Conservation (phyloP, 2,797 vertebrate species). For the Crenichthys baileyi region DNA sequence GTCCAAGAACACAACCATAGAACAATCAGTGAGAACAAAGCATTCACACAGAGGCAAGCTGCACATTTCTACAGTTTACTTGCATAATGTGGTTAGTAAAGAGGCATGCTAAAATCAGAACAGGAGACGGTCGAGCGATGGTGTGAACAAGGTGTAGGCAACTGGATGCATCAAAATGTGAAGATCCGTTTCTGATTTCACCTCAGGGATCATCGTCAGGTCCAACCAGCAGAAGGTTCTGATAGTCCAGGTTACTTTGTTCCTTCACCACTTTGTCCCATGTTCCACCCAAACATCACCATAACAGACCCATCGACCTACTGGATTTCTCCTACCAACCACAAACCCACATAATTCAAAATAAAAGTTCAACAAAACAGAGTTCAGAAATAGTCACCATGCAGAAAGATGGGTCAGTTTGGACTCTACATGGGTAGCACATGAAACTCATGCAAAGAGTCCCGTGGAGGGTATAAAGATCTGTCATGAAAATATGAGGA, state of each 20-base stretch:
- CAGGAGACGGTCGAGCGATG: neutral
- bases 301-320: neutral
- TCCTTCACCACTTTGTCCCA: neutral
- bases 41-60: slow-evolving; percentile 28
- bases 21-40: slow-evolving; percentile 10
- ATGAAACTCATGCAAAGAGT: too few relatives aligned
- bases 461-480: too few relatives aligned
- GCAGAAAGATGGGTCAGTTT: too few relatives aligned
- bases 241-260: neutral
- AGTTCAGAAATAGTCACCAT: too few relatives aligned
- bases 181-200: neutral
- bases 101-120: slow-evolving; percentile 69
- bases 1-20: neutral
- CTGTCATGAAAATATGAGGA: too few relatives aligned
- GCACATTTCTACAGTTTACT: neutral
- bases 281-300: neutral
- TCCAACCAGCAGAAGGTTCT: neutral
- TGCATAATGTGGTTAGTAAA: slow-evolving; percentile 68
- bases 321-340: neutral
- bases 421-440: too few relatives aligned
- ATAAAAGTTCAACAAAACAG: too few relatives aligned
- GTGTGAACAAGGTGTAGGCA: neutral
- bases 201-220: neutral
- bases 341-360: too few relatives aligned
- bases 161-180: neutral